A percentile compares a stretch with the other conserved stretches of the same genome.
Evolutionary conservation across 2,113 vertebrate species (phyloP).

Genomic region (Xiphias gladius): DNA sequence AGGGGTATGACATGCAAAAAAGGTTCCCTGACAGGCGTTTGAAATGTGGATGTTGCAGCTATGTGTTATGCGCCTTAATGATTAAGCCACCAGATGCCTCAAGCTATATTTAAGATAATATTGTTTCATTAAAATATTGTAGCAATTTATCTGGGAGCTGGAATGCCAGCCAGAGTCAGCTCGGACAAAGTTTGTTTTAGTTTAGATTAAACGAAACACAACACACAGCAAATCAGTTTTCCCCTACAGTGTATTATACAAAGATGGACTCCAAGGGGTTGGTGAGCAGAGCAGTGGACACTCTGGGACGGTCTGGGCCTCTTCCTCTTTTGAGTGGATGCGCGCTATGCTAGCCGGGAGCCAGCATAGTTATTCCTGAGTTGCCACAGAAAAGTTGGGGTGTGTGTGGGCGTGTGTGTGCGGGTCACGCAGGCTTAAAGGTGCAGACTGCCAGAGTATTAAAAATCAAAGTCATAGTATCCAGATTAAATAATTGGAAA

Average conservation of each 20-base stretch:
- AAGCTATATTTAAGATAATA: not conserved
- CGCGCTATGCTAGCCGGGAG: not conserved
- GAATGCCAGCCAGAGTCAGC: no score
- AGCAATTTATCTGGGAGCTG: not conserved
- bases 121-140: not conserved
- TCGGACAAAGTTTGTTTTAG: not conserved
- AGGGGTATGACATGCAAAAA: not conserved
- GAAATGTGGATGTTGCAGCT: not conserved
- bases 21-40: not conserved
- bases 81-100: no score
- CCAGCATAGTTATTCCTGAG: not conserved
- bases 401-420: no score
- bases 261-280: not conserved
- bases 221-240: not conserved
- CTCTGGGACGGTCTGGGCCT: no score
- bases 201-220: not conserved
- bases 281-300: not conserved
- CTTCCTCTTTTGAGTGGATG: not conserved
- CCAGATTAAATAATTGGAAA: not conserved
- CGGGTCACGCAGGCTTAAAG: not conserved
- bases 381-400: not conserved
- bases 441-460: not conserved
- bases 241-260: not conserved
- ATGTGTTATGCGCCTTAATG: no score
- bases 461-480: not conserved